A percentile compares a stretch with the other conserved stretches of the same genome.
Evolutionary conservation across 2,113 vertebrate species (phyloP).

Genomic region (Macquaria australasica): DNA sequence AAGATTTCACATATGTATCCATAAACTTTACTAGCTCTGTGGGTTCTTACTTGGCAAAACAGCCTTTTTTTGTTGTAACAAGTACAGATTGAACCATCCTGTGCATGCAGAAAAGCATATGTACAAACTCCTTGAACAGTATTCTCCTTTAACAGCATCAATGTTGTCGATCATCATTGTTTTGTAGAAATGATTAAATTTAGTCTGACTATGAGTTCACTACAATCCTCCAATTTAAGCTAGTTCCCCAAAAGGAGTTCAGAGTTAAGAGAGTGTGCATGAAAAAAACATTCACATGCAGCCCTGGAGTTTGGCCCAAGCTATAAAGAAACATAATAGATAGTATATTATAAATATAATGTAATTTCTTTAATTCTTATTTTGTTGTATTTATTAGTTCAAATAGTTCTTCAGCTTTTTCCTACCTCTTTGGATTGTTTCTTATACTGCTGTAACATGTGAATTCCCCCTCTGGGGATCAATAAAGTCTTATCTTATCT

Average conservation of each 20-base stretch:
- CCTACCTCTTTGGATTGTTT: background rate
- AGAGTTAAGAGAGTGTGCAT: slow-evolving; percentile 8
- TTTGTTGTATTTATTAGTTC: background rate
- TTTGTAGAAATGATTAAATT: background rate
- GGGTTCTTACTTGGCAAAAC: background rate
- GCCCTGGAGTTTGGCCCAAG: slow-evolving; percentile 13
- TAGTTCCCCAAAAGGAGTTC: slow-evolving; percentile 21
- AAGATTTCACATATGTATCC: background rate
- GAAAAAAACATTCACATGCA: slow-evolving; percentile 22
- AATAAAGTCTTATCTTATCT: background rate
- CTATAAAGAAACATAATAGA: slow-evolving; percentile 1
- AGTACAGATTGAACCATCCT: background rate
- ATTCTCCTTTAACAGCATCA: background rate
- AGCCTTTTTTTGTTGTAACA: background rate
- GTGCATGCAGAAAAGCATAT: background rate
- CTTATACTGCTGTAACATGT: background rate
- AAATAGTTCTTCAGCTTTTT: background rate
- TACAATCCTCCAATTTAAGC: background rate
- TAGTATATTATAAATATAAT: background rate
- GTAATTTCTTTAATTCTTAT: background rate
- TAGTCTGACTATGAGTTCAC: background rate
- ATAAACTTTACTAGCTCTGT: background rate
- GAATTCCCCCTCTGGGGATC: background rate
- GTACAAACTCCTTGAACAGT: background rate
- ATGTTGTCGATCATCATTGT: background rate